These are phyloP conservation scores for Chionis minor DNA, from an alignment of 2,113 vertebrate species.

Conservation along the genomic window DNA sequence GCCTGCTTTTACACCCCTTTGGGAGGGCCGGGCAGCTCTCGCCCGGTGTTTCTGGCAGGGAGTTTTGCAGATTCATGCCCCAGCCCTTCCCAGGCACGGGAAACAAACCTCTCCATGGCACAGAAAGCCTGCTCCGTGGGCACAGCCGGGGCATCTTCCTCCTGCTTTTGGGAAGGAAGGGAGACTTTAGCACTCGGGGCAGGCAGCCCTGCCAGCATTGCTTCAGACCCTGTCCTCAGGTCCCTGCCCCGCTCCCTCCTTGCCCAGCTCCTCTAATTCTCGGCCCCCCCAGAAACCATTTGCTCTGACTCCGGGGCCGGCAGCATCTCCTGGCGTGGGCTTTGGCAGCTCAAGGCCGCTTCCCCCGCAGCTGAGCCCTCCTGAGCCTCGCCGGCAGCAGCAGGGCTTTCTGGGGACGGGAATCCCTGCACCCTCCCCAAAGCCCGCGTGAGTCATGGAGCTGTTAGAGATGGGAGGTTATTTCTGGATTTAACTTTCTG, in stretches of 20 bases:
- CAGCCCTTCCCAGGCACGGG: not conserved
- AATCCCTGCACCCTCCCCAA: not conserved
- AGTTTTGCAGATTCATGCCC: not conserved
- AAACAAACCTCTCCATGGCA: accelerated
- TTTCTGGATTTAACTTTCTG: conserved; percentile 32
- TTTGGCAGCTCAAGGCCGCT: not conserved
- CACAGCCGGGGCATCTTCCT: not conserved
- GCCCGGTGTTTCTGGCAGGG: not conserved
- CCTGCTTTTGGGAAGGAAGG: not conserved
- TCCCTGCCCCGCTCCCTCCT: not conserved
- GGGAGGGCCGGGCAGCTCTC: not conserved
- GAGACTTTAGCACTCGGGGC: accelerated
- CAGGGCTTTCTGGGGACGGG: not conserved
- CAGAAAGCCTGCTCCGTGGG: not conserved
- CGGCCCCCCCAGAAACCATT: not conserved
- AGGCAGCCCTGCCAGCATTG: not conserved
- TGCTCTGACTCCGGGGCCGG: not conserved
- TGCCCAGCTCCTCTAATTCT: not conserved
- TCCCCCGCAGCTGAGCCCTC: not conserved
- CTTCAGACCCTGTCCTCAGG: not conserved
- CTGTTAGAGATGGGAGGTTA: not conserved
- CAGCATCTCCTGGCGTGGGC: accelerated
- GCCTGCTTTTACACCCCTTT: not conserved
- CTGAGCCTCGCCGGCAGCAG: not conserved
- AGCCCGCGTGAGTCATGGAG: not conserved